phyloP scores from a whole-genome alignment of 1,140 invertebrate genomes.

The Scaptomyza pallida region DNA sequence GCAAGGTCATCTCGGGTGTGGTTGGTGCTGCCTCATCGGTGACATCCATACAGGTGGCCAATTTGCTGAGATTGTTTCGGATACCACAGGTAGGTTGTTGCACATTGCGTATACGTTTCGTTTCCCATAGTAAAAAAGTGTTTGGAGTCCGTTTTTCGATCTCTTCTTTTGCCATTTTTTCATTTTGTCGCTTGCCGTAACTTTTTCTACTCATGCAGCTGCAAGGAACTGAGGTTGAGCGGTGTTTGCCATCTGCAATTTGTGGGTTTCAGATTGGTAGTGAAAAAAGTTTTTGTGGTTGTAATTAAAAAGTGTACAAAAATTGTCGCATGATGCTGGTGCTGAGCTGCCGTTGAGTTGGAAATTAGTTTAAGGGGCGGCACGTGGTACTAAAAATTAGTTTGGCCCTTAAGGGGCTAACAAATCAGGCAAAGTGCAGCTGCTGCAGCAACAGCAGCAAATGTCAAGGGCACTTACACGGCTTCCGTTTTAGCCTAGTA shows the following conservation, averaged over 20 bases:
- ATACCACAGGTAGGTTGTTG: slow-evolving; percentile 92
- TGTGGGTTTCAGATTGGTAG: neutral
- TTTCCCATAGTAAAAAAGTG: neutral
- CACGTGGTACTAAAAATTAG: slow-evolving; percentile 54
- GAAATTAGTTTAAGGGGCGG: slow-evolving; percentile 42
- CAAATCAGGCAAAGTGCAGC: slow-evolving; percentile 52
- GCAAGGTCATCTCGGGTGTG: slow-evolving; percentile 96
- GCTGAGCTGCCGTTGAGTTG: neutral
- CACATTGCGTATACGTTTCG: slow-evolving; percentile 15
- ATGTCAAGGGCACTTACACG: slow-evolving; percentile 9
- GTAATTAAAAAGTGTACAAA: slow-evolving; percentile 64
- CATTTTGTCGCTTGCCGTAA: slow-evolving; percentile 12
- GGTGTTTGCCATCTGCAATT: neutral
- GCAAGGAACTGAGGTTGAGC: no score
- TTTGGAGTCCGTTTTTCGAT: neutral
- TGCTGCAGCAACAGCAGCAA: slow-evolving; percentile 17
- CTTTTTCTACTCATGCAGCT: slow-evolving; percentile 32
- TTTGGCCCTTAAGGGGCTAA: slow-evolving; percentile 11
- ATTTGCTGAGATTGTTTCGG: slow-evolving; percentile 95
- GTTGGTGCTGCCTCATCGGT: slow-evolving; percentile 98
- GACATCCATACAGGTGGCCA: slow-evolving; percentile 98
- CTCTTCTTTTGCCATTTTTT: neutral
- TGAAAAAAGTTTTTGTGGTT: slow-evolving; percentile 34
- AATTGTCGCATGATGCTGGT: slow-evolving; percentile 16
- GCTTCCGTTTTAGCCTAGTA: slow-evolving; percentile 10